A percentile compares a stretch with the other conserved stretches of the same genome.
phyloP scores from a whole-genome alignment of 2,797 vertebrate species.

The Pipistrellus kuhlii region DNA sequence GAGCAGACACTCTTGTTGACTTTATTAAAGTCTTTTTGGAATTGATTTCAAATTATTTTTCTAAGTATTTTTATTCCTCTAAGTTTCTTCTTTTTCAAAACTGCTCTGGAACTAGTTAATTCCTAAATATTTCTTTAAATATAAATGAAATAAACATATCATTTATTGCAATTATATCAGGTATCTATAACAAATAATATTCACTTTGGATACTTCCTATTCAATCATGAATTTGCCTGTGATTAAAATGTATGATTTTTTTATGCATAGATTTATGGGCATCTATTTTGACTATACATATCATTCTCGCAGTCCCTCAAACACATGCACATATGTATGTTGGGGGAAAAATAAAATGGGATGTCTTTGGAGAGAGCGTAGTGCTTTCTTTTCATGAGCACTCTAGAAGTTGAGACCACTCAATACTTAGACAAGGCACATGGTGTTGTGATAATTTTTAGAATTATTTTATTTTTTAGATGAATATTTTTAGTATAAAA shows the following conservation, averaged over 20 bases:
- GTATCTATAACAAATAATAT: neutral
- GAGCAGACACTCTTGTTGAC: constrained; percentile 4
- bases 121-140: constrained; percentile 58
- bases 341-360: neutral
- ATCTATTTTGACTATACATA: neutral
- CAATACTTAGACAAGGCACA: neutral
- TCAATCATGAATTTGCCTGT: constrained; percentile 21
- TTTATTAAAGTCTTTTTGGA: constrained; percentile 48
- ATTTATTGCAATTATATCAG: neutral
- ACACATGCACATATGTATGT: neutral
- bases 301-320: neutral
- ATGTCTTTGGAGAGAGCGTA: neutral
- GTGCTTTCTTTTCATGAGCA: neutral
- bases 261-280: neutral
- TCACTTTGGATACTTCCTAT: neutral
- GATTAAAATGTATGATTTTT: neutral
- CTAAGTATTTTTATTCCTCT: constrained; percentile 21
- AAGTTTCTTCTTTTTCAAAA: constrained; percentile 46
- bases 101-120: neutral
- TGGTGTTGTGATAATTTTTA: neutral
- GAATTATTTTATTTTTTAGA: constrained; percentile 11
- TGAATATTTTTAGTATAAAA: constrained; percentile 3
- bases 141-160: neutral
- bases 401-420: neutral
- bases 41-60: neutral